A percentile compares a stretch with the other conserved stretches of the same genome.
Evolutionary conservation across 2,113 vertebrate species (phyloP).

Genomic region (Ceuthmochares aereus): DNA sequence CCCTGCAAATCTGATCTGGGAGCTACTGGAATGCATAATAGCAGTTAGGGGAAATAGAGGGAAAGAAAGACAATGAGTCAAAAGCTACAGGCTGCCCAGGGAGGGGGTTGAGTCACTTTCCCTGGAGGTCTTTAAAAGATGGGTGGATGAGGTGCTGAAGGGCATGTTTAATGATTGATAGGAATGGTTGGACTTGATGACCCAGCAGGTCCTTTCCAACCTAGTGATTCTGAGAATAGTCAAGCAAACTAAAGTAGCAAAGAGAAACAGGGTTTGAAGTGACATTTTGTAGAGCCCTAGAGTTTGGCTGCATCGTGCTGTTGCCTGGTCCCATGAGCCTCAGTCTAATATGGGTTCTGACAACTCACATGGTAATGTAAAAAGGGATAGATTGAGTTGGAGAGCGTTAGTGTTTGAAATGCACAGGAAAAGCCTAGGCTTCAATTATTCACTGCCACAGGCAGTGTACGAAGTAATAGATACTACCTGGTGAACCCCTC

Average conservation of each 20-base stretch:
- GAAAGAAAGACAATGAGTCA: not conserved
- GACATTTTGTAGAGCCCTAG: not conserved
- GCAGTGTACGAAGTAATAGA: accelerated
- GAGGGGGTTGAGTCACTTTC: no score
- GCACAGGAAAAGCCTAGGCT: not conserved
- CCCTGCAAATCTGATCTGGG: not conserved
- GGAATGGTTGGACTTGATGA: no score
- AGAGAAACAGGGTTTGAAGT: not conserved
- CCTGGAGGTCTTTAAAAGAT: no score
- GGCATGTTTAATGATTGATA: no score
- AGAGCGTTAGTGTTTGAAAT: not conserved
- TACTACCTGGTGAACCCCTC: not conserved
- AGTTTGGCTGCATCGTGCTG: not conserved
- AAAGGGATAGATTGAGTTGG: not conserved
- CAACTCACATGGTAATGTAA: not conserved
- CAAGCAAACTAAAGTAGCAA: not conserved
- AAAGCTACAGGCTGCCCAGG: not conserved
- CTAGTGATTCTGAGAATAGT: not conserved
- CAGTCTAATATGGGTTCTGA: not conserved
- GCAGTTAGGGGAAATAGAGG: not conserved
- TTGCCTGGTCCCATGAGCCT: not conserved
- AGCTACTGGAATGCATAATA: not conserved
- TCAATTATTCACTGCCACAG: not conserved
- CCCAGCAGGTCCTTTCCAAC: no score
- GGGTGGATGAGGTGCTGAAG: no score